phyloP scores from a whole-genome alignment of 2,113 vertebrate genomes.

The Neogale vison region DNA sequence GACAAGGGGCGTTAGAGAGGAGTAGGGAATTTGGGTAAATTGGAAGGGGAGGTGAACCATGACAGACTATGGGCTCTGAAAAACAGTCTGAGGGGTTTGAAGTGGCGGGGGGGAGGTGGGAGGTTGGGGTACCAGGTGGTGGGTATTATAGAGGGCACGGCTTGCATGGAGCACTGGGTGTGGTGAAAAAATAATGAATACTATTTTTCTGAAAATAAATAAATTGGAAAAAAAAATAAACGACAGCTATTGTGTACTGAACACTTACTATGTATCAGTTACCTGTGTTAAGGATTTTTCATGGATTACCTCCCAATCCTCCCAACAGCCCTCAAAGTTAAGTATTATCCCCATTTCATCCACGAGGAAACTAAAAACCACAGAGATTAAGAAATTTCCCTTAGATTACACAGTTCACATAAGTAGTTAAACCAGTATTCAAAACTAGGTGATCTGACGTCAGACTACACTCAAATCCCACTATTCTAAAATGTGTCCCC shows the following conservation, averaged over 20 bases:
- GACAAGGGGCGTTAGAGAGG: too few species aligned
- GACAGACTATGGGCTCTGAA: too few species aligned
- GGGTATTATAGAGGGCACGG: too few species aligned
- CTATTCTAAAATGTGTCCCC: neutral
- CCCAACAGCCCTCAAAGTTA: neutral
- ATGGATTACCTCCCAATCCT: constrained; percentile 46
- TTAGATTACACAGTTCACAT: neutral
- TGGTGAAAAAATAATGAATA: too few species aligned
- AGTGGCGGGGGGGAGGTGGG: too few species aligned
- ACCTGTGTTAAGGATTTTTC: neutral
- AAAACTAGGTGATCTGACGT: neutral
- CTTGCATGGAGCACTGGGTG: too few species aligned
- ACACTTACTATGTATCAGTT: neutral
- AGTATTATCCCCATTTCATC: constrained; percentile 33
- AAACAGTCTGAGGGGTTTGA: too few species aligned
- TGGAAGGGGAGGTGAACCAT: too few species aligned
- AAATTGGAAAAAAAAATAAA: too few species aligned
- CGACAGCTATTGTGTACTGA: neutral
- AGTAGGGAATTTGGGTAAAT: too few species aligned
- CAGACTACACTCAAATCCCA: neutral
- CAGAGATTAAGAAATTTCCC: constrained; percentile 29
- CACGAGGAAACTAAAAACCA: neutral
- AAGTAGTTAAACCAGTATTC: constrained; percentile 31
- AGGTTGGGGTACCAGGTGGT: too few species aligned
- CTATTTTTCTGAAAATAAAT: too few species aligned